These are phyloP conservation scores for Montifringilla adamsi DNA, from an alignment of 2,113 vertebrate genomes.

Conservation along the genomic window DNA sequence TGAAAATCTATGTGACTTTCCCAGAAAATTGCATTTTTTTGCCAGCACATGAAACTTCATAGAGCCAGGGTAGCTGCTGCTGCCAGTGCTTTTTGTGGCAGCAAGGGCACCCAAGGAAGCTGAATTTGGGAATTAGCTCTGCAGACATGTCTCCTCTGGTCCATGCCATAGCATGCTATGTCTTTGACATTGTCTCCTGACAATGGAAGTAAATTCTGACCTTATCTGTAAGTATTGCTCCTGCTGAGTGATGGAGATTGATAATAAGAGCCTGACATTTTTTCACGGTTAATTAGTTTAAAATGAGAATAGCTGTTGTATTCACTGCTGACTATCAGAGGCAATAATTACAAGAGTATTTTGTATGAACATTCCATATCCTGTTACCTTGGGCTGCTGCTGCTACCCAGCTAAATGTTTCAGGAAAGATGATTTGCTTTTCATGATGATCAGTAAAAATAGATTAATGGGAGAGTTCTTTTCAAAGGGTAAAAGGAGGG, in stretches of 20 bases:
- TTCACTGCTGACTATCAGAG: not conserved
- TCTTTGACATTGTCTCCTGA: not conserved
- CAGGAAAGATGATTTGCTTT: not conserved
- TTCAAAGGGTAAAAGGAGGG: not conserved
- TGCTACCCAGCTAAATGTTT: not conserved
- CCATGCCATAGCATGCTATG: not conserved
- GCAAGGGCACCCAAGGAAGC: not conserved
- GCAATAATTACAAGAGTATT: constrained; percentile 13
- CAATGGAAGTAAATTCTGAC: constrained; percentile 1
- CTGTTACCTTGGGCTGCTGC: not conserved
- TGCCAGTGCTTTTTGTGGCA: not conserved
- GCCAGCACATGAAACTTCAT: not conserved
- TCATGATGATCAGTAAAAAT: not conserved
- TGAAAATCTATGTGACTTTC: not conserved
- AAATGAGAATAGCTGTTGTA: constrained; percentile 25
- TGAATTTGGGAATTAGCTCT: not conserved
- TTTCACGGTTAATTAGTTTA: constrained; percentile 41
- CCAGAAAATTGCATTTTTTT: not conserved
- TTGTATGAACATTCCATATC: not conserved
- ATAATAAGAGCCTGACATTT: constrained; percentile 20
- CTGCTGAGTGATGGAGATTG: constrained; percentile 21
- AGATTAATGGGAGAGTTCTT: not conserved
- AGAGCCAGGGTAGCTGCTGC: not conserved
- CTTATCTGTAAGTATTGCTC: not conserved
- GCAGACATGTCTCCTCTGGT: not conserved